Evolutionary conservation across 2,888 invertebrate genomes (phyloP), one percentile per base, ranked within the genome.

Genomic region (Bruchidius siliquastri): DNA sequence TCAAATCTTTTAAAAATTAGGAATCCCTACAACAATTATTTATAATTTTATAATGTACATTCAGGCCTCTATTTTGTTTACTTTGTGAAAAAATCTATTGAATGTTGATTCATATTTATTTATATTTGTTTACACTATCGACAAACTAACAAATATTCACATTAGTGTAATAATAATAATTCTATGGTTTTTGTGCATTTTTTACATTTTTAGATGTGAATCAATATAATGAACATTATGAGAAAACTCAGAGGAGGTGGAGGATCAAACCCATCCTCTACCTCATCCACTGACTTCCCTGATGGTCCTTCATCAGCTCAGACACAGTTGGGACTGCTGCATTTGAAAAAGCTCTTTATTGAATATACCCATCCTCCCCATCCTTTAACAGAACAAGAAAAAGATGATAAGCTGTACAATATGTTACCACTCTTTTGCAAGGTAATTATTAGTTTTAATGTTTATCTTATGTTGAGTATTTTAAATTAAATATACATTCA

Each of bases 381-480:
- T 81, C 91, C 93, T 2, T 89, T 96, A 20, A 90, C 91, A 68
- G 95, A 96, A 77, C 89, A 90, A 73, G 96, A 96, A 85, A 91
- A 93, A 83, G 97, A 98, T 88, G 95, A 95, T 84, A 96, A 97
- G 87, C 90, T 99, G 20, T 98, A 98, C 87, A 97, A 96, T 86
- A 97, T 99, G 96, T 89, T 99, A 84, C 99, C 99, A 73, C 89
- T 99, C 67, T 99, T 99, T 88, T 98, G 97, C 89, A 98, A 98
- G 92, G 97, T 97, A 89, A 67, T 68, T 68, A 21, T 6, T 49
- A 49, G 49, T 13, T n/a, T n/a, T n/a, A n/a, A n/a, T n/a, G 1
- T 49, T 49, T 49, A 49, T 49, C 3, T 1, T 13, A 49, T 26
- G 26, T 26, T n/a, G n/a, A n/a, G n/a, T n/a, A n/a, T n/a, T n/a